Conservation (phyloP, 2,797 vertebrate species). For the Bovichtus variegatus region DNA sequence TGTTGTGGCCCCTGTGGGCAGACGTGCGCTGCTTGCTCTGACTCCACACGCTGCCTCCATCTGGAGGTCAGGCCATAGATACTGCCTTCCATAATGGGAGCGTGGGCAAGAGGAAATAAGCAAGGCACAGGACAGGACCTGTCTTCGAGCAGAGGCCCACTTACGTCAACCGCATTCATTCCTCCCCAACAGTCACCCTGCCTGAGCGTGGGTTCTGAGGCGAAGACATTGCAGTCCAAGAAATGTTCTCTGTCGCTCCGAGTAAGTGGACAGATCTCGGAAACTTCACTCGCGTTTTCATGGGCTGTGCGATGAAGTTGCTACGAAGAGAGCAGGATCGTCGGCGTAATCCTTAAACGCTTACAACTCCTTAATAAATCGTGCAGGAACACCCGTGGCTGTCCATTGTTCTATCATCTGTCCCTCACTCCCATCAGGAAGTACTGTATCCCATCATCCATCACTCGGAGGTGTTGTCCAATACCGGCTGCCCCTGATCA, state of each 20-base stretch:
- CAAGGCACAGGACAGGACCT: conserved; percentile 54
- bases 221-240: conserved; percentile 1
- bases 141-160: conserved; percentile 43
- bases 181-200: conserved; percentile 10
- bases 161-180: conserved; percentile 34
- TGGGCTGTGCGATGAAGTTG: conserved; percentile 7
- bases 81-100: conserved; percentile 44
- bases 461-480: conserved; percentile 76
- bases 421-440: conserved; percentile 61
- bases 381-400: conserved; percentile 30
- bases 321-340: conserved; percentile 25
- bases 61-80: conserved; percentile 67
- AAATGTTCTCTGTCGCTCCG: background rate
- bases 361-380: conserved; percentile 56
- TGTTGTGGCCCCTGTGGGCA: conserved; percentile 46
- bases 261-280: conserved; percentile 1
- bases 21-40: conserved; percentile 34
- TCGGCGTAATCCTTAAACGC: conserved; percentile 32
- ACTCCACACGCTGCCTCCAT: conserved; percentile 55
- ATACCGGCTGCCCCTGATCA: conserved; percentile 63
- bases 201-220: conserved; percentile 42
- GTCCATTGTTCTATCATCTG: conserved; percentile 57
- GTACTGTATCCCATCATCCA: conserved; percentile 72
- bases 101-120: conserved; percentile 62
- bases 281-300: conserved; percentile 29